Conservation (phyloP, 2,888 invertebrate species). For the Crioceris asparagi region DNA sequence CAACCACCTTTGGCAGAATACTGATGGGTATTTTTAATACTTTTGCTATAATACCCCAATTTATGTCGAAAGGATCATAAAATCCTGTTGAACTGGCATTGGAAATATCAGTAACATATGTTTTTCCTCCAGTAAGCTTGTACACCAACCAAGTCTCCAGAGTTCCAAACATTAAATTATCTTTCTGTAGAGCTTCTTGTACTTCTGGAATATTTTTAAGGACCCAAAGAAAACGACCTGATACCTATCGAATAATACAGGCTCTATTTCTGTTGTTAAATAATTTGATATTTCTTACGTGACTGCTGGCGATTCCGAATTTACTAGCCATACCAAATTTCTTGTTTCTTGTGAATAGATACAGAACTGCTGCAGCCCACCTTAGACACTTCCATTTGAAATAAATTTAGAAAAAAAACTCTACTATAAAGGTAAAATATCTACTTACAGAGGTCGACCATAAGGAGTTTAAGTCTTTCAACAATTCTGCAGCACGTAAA, state of each 20-base stretch:
- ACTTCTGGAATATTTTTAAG: conserved; percentile 61
- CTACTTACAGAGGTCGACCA: conserved; percentile 40
- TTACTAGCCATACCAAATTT: conserved; percentile 78
- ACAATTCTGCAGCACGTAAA: conserved; percentile 43
- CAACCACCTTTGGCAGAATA: conserved; percentile 72
- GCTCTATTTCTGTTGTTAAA: conserved; percentile 3
- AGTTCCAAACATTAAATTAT: conserved; percentile 71
- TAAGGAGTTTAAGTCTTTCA: conserved; percentile 47
- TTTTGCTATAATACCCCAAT: conserved; percentile 70
- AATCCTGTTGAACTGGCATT: conserved; percentile 87
- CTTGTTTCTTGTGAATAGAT: conserved; percentile 66
- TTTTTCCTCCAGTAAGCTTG: conserved; percentile 54
- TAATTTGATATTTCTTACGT: conserved; percentile 45
- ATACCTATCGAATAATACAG: conserved; percentile 19
- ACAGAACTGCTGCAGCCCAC: conserved; percentile 55
- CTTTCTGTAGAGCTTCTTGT: conserved; percentile 49
- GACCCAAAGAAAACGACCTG: conserved; percentile 65
- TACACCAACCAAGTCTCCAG: conserved; percentile 90
- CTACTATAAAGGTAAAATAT: conserved; percentile 1
- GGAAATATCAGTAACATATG: conserved; percentile 80
- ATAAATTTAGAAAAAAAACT: too few relatives aligned
- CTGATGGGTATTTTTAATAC: conserved; percentile 61
- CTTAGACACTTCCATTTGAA: conserved; percentile 38
- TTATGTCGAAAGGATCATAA: conserved; percentile 82
- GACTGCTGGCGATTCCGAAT: conserved; percentile 72